Conservation (phyloP, 2,888 invertebrate genomes). For the Epinotia bilunana region DNA sequence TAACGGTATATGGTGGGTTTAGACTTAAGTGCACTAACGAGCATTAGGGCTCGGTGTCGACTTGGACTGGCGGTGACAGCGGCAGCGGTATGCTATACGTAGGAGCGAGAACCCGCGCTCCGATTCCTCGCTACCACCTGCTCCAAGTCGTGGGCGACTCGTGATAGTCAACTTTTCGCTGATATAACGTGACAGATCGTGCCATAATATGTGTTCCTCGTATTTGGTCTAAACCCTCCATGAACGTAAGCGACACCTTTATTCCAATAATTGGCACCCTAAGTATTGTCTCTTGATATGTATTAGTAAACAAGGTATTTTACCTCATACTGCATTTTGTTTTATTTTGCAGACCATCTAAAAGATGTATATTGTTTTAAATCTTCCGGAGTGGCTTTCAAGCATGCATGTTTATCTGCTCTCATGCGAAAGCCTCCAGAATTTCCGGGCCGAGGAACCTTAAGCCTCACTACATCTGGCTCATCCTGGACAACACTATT, state of each 20-base stretch:
- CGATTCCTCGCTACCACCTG: no score
- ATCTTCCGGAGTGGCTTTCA: neutral
- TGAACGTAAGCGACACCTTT: no score
- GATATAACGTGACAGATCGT: neutral
- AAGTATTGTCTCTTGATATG: no score
- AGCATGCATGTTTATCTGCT: neutral
- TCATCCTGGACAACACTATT: neutral
- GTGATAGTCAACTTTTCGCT: neutral
- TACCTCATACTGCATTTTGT: neutral
- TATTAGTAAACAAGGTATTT: no score
- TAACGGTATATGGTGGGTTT: neutral
- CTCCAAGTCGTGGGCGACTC: no score
- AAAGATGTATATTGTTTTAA: neutral
- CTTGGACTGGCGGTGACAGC: no score
- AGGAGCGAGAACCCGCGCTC: no score
- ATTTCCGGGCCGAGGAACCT: neutral
- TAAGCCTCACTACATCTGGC: neutral
- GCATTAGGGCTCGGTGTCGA: neutral
- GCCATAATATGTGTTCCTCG: neutral
- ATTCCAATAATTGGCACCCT: no score
- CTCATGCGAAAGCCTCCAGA: neutral
- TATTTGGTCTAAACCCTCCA: neutral
- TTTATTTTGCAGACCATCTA: neutral
- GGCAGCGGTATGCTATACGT: no score
- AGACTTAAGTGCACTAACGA: neutral